Evolutionary conservation across 35 echinoderm and acorn worm genomes (phyloP), one percentile per base, ranked within the genome.

Genomic region (Ophioderma brevispina): DNA sequence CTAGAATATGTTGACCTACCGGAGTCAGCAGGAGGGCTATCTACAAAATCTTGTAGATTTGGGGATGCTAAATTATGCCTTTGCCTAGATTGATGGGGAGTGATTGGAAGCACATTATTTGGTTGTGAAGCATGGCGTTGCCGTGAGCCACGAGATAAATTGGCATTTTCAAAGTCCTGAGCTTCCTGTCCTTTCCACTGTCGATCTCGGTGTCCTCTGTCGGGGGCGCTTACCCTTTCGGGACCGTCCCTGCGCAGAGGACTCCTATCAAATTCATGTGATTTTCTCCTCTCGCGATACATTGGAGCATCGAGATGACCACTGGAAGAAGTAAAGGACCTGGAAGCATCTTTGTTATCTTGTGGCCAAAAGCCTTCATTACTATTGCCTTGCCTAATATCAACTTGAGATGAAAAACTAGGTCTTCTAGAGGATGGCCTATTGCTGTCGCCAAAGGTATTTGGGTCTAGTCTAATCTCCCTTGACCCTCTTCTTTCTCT

Each of bases 341-440:
- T 70, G 59, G 59, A 70, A 70, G 59, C 15, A 25, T 70, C 59
- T 70, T 70, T 70, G n/a, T 70, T 70, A 70, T 70, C 59, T 70
- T 70, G 59, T 25, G 59, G 59, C 28, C 17, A 30, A 8, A 8
- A 52, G 21, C 21, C 8, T 15, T 25, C 59, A 70, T 70, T 25
- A 70, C 28, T 70, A 70, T 70, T 70, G 23, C 23, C 59, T 46
- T 46, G 41, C 28, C 59, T 18, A 15, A 70, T 25, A 30, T 70
- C 59, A 25, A 2, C 17, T 30, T 70, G 59, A 1, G 59, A 70
- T 18, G 23, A 70, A 25, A 70, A 70, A 70, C 59, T 70, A 70
- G 59, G 59, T 25, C 59, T 70, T 70, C 59, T 70, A n/a, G n/a
- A n/a, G n/a, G n/a, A n/a, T n/a, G n/a, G n/a, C n/a, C n/a, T n/a